These are phyloP conservation scores for Bolinopsis microptera DNA, from an alignment of 37 sponge, comb jelly and placozoan species.

Conservation along the genomic window DNA sequence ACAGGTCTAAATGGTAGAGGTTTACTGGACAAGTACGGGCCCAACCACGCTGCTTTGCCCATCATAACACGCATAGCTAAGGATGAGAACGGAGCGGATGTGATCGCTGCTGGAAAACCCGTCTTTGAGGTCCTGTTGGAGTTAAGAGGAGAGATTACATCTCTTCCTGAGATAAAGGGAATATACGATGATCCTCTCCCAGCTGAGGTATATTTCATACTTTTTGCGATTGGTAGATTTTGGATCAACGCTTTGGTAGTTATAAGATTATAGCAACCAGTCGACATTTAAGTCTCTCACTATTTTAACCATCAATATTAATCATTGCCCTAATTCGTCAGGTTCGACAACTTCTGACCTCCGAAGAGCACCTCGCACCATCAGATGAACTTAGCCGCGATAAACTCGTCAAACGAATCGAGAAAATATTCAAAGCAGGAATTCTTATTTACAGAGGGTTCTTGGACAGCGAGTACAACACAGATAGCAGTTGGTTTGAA, in stretches of 20 bases:
- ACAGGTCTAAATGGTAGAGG: conserved; percentile 21
- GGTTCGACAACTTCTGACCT: neutral
- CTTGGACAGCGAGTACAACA: conserved; percentile 35
- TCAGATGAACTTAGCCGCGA: neutral
- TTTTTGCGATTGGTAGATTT: no score
- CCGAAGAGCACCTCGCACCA: neutral
- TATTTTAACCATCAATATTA: no score
- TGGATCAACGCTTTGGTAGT: no score
- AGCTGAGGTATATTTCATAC: neutral
- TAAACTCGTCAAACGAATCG: neutral
- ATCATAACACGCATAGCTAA: neutral
- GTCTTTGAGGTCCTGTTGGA: neutral
- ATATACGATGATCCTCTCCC: neutral
- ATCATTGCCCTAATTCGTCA: no score
- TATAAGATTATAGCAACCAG: no score
- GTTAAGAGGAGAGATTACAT: neutral
- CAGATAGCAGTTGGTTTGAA: conserved; percentile 30
- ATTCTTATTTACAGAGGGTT: conserved; percentile 1
- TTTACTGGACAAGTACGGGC: neutral
- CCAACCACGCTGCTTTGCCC: neutral
- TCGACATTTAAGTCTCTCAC: no score
- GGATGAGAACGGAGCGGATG: neutral
- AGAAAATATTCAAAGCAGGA: conserved; percentile 8
- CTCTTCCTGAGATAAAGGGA: neutral
- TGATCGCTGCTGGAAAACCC: neutral